These are phyloP conservation scores for Drosophila nikananu DNA, from an alignment of 1,140 invertebrate genomes.

Conservation along the genomic window DNA sequence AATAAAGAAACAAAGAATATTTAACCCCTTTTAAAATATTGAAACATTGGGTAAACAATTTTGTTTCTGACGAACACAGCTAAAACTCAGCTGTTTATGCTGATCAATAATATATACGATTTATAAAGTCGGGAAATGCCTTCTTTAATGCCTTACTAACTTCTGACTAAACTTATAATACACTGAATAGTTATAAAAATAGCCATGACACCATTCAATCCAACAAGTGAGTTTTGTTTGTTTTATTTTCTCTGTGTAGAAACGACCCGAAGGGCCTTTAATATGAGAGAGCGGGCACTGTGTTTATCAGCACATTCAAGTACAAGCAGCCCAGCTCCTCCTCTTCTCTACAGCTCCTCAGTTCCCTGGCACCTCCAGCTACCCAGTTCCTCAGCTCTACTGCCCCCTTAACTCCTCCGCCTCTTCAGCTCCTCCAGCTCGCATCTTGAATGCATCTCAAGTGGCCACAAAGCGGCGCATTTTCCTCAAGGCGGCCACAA, in stretches of 20 bases:
- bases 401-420: neutral
- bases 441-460: slow-evolving; percentile 11
- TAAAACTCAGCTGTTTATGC: too few relatives aligned
- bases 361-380: neutral
- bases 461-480: slow-evolving; percentile 48
- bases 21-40: too few relatives aligned
- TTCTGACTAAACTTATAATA: neutral
- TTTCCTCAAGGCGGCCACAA: slow-evolving; percentile 30
- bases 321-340: slow-evolving; percentile 1
- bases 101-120: neutral
- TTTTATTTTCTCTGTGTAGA: slow-evolving; percentile 7
- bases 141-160: neutral
- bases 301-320: slow-evolving; percentile 19
- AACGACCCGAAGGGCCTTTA: neutral
- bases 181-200: neutral
- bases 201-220: slow-evolving; percentile 1
- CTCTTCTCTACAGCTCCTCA: neutral
- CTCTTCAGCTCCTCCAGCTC: slow-evolving; percentile 1
- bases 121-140: too few relatives aligned
- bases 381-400: neutral
- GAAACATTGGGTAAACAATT: too few relatives aligned
- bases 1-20: too few relatives aligned
- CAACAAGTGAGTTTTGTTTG: neutral
- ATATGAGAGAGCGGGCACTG: slow-evolving; percentile 14
- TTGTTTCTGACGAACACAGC: too few relatives aligned